A percentile compares a stretch with the other conserved stretches of the same genome.
Evolutionary conservation across 2,888 invertebrate genomes (phyloP).

Genomic region (Thera obeliscata): DNA sequence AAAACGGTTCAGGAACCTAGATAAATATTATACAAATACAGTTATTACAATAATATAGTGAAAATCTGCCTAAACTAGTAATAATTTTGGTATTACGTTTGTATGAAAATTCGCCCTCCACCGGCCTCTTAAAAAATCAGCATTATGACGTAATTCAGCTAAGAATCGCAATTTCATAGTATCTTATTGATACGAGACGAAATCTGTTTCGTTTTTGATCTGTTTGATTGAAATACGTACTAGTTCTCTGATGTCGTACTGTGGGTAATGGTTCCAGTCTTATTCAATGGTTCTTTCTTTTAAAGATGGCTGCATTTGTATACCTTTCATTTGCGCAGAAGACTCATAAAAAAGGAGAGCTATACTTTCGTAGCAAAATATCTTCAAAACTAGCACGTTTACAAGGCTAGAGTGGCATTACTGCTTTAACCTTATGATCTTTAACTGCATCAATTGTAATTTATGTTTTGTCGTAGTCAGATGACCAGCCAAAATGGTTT

Average conservation of each 20-base stretch:
- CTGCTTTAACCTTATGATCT: background rate
- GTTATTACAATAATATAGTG: no score
- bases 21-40: no score
- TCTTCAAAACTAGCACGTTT: background rate
- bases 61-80: no score
- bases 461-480: slow-evolving; percentile 35
- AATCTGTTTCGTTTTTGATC: no score
- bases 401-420: slow-evolving; percentile 1
- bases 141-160: no score
- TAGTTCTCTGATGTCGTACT: background rate
- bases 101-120: no score
- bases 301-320: background rate
- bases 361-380: background rate
- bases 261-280: background rate
- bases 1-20: no score
- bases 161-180: no score
- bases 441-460: slow-evolving; percentile 48
- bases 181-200: no score
- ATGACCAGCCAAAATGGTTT: slow-evolving; percentile 35
- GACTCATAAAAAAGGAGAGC: background rate
- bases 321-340: background rate
- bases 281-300: background rate
- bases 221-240: no score
- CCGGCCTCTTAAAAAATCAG: no score
- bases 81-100: no score